Conservation (phyloP, 2,113 vertebrate species). For the Calyptomena viridis region DNA sequence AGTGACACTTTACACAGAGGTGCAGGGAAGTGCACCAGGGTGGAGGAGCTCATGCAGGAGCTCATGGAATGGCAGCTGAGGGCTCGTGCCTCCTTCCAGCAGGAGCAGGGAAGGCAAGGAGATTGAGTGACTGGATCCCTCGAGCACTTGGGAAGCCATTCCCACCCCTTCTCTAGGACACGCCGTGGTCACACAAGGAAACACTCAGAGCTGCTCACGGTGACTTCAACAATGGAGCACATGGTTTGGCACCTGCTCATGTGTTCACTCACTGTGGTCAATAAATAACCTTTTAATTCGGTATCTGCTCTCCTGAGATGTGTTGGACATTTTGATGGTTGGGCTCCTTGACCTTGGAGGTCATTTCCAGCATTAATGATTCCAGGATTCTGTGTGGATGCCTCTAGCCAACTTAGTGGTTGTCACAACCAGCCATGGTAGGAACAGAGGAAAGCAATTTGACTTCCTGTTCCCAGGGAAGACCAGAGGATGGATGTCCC, state of each 20-base stretch:
- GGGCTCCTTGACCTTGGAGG: neutral
- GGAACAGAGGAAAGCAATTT: neutral
- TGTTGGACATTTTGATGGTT: neutral
- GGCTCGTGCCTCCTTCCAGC: neutral
- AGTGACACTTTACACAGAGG: too few relatives aligned
- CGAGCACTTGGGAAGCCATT: neutral
- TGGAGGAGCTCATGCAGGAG: neutral
- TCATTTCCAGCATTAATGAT: neutral
- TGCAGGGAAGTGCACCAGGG: neutral
- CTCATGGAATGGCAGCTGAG: neutral
- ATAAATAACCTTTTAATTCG: neutral
- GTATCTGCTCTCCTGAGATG: neutral
- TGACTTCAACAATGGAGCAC: neutral
- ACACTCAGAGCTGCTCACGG: neutral
- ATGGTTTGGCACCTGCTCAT: neutral
- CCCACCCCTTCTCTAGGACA: neutral
- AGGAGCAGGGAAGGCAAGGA: neutral
- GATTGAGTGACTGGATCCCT: neutral
- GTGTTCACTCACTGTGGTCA: neutral
- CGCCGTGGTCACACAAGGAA: neutral
- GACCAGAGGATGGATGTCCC: fast-evolving
- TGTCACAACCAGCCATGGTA: neutral
- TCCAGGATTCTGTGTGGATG: neutral
- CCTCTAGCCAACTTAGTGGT: neutral
- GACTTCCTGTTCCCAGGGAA: neutral